These are phyloP conservation scores for Cnemophilus loriae DNA, from an alignment of 2,113 vertebrate species.

Conservation along the genomic window DNA sequence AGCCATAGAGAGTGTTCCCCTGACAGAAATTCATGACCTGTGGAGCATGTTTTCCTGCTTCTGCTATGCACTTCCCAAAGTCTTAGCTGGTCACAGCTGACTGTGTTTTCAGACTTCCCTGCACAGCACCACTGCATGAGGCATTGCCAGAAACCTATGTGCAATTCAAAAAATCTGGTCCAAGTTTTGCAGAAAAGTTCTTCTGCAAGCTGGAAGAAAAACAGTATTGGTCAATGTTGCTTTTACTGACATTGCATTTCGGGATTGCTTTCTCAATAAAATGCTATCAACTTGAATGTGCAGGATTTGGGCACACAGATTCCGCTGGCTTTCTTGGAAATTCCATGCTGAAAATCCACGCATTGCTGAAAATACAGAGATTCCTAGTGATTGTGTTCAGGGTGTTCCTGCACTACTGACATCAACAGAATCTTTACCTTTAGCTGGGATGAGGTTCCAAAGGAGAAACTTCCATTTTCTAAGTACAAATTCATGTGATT, in stretches of 20 bases:
- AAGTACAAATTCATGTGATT: background rate
- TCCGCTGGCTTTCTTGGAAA: background rate
- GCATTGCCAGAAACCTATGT: background rate
- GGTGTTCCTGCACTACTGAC: background rate
- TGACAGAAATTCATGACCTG: background rate
- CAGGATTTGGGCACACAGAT: background rate
- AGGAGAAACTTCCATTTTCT: background rate
- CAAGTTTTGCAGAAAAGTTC: background rate
- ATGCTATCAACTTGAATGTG: background rate
- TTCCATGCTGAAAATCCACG: background rate
- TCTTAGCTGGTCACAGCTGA: background rate
- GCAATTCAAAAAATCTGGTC: background rate
- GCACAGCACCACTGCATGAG: background rate
- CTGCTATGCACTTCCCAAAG: background rate
- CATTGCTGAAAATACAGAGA: background rate
- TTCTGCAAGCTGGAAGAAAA: background rate
- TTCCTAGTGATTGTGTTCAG: background rate
- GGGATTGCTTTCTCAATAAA: background rate
- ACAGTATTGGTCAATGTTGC: fast-evolving
- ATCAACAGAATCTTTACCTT: background rate
- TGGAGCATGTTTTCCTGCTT: background rate
- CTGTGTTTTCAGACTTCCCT: background rate
- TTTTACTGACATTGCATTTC: background rate
- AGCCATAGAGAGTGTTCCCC: background rate
- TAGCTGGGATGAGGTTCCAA: background rate